Evolutionary conservation across 2,888 invertebrate genomes (phyloP), one percentile per base, ranked within the genome.

Genomic region (Polydrusus cervinus): DNA sequence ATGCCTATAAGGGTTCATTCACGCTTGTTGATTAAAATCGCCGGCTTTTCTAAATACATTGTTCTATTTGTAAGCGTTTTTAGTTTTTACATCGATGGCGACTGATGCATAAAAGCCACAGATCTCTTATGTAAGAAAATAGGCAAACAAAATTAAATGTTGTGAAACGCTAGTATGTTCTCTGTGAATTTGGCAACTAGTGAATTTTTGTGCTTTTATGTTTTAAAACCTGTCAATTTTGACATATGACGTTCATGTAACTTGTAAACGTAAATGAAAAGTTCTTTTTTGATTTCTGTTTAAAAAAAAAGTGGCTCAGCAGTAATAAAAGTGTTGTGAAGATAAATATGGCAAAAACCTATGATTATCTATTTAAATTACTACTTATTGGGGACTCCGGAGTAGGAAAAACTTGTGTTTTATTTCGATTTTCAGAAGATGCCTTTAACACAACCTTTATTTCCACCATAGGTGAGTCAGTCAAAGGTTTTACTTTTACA

Each of bases 391-490:
- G 97, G 81, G 97, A 97, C 88, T 96, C 96, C 66, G 97, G 97
- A 81, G 97, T 97, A 81, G 97, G 97, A 82, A 97, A 97, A 88
- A 97, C 97, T 71, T 97, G 97, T 88, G 96, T 97, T 88, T 89
- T 97, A 82, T 97, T 97, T 88, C 92, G 97, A 86, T 97, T 97
- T 89, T 96, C 96, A 80, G 97, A 97, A 88, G 97, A 97, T 89
- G 96, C 96, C 82, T 97, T 97, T 87, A 97, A 96, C 83, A 95
- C 96, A 75, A 97, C 97, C 80, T 97, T 97, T 90, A 97, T 97
- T 88, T 97, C 97, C 79, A 97, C 97, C 81, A 97, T 97, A 90
- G 97, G 97, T 97, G 91, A 91, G 91, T 85, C 47, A 68, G 43
- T 18, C 57, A 10, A 11, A 60, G 14, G 57, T 40, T 60, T 60